Base-by-base conservation (phyloP, 2,113 vertebrate species). In the Brachypodius melanocephalos region DNA sequence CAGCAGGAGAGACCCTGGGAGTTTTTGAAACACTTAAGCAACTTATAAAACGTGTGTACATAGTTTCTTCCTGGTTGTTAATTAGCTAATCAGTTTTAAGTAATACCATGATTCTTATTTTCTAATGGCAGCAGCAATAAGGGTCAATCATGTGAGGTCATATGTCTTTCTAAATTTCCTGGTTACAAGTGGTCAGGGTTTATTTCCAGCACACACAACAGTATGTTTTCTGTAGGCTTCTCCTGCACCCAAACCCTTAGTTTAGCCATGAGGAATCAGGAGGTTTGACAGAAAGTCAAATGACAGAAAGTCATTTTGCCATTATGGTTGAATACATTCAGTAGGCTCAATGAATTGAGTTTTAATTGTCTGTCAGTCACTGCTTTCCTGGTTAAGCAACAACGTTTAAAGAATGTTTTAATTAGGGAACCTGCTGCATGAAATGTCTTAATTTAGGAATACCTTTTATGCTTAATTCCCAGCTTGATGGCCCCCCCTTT, bases 361-460 rank as follows among this genome's bases (percentile, higher is more conserved):
- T 96, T 68, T 79, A 94, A 61, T 78, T 84, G 65, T 94, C 77
- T 95, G 68, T 68, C 59, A 54, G 71, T 82, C 14, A 7, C 48
- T 78, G 89, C 43, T 89, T 76, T 85, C 0, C 0, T 79, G 65
- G 31, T 79, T 78, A 93, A 79, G 66, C 52, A 91, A 32, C 5
- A 12, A 20, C 36, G 25, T 87, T 82, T 79, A 52, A 92, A 76
- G 78, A 80, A 89, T 91, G 58, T 79, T 93, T 88, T 84, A 81
- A 91, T 89, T 87, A 78, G 36, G 24, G 31, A 93, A 42, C 52
- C 40, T 67, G 28, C 48, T 86, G 81, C 51, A 54, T 92, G 51
- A 80, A 68, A 83, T 63, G n/a, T 86, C 92, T 77, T 77, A 9
- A 90, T 94, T 93, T 93, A 67, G 43, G 43, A 69, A 84, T 48